A percentile compares a stretch with the other conserved stretches of the same genome.
phyloP scores from a whole-genome alignment of 2,888 invertebrate species.

The Caenorhabditis zanzibari region DNA sequence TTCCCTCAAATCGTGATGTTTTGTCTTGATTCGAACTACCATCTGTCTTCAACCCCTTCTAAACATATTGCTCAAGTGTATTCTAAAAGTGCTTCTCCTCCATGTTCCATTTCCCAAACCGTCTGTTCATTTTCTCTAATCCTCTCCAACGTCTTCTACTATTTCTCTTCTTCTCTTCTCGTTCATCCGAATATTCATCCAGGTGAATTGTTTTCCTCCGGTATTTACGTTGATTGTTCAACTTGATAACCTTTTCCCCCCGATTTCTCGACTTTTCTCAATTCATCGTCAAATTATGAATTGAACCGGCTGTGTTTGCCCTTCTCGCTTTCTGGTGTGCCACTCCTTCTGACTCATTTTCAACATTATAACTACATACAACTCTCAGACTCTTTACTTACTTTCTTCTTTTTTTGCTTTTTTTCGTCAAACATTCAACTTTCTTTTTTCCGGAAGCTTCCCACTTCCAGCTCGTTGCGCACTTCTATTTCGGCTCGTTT shows the following conservation, averaged over 20 bases:
- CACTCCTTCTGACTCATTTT: slow-evolving; percentile 54
- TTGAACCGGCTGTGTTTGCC: slow-evolving; percentile 33
- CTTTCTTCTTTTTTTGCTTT: slow-evolving; percentile 1
- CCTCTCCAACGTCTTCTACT: slow-evolving; percentile 6
- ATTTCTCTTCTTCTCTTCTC: neutral
- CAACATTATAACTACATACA: neutral
- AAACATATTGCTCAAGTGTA: slow-evolving; percentile 52
- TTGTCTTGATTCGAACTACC: neutral
- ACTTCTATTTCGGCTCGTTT: slow-evolving; percentile 35
- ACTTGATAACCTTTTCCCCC: slow-evolving; percentile 46
- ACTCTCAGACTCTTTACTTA: slow-evolving; percentile 43
- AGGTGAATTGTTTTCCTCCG: slow-evolving; percentile 28
- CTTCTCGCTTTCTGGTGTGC: slow-evolving; percentile 17
- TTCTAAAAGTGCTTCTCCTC: slow-evolving; percentile 41
- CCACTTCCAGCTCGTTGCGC: slow-evolving; percentile 48
- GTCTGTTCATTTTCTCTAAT: slow-evolving; percentile 37
- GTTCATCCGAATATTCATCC: slow-evolving; percentile 39
- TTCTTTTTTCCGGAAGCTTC: slow-evolving; percentile 23
- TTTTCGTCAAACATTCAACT: slow-evolving; percentile 14
- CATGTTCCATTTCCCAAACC: slow-evolving; percentile 30
- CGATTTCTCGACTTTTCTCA: slow-evolving; percentile 16
- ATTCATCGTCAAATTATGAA: slow-evolving; percentile 36
- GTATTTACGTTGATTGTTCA: slow-evolving; percentile 38
- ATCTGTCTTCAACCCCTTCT: slow-evolving; percentile 17
- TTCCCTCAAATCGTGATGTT: neutral